These are phyloP conservation scores for Helicoverpa armigera DNA, from an alignment of 1,140 invertebrate genomes.

Conservation along the genomic window DNA sequence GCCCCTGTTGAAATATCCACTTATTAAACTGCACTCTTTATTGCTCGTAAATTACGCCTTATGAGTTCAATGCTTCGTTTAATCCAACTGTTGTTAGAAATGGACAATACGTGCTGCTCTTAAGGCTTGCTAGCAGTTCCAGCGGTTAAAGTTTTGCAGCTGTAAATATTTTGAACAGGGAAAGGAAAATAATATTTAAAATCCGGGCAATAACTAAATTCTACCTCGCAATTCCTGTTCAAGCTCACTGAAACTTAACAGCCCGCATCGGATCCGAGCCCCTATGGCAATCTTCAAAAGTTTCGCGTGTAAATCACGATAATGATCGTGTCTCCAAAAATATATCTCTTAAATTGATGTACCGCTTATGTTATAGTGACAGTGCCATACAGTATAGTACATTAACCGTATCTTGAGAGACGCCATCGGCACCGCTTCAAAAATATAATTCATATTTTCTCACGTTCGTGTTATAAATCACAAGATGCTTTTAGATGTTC, in stretches of 20 bases:
- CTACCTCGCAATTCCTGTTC: constrained; percentile 11
- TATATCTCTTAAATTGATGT: constrained; percentile 42
- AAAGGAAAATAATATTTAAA: background rate
- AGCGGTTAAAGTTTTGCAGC: constrained; percentile 6
- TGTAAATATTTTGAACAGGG: background rate
- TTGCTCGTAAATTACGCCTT: constrained; percentile 80
- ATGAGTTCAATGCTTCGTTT: constrained; percentile 80
- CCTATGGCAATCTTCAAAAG: constrained; percentile 18
- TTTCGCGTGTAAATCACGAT: constrained; percentile 23
- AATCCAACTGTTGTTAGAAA: constrained; percentile 64
- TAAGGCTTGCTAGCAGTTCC: constrained; percentile 1
- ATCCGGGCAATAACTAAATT: background rate
- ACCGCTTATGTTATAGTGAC: constrained; percentile 22
- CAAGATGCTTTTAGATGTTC: constrained; percentile 75
- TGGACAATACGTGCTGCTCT: constrained; percentile 47
- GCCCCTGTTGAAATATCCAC: constrained; percentile 71
- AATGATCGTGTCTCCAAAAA: constrained; percentile 35
- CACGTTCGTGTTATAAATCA: constrained; percentile 75
- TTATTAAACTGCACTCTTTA: constrained; percentile 81
- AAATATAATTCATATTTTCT: constrained; percentile 69
- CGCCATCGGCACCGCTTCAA: constrained; percentile 39
- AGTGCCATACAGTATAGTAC: constrained; percentile 7
- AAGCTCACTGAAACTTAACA: constrained; percentile 6
- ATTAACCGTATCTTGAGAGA: background rate
- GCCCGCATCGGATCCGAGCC: constrained; percentile 12